These are phyloP conservation scores for Erythrolamprus reginae DNA, from an alignment of 2,113 vertebrate genomes.

Conservation along the genomic window DNA sequence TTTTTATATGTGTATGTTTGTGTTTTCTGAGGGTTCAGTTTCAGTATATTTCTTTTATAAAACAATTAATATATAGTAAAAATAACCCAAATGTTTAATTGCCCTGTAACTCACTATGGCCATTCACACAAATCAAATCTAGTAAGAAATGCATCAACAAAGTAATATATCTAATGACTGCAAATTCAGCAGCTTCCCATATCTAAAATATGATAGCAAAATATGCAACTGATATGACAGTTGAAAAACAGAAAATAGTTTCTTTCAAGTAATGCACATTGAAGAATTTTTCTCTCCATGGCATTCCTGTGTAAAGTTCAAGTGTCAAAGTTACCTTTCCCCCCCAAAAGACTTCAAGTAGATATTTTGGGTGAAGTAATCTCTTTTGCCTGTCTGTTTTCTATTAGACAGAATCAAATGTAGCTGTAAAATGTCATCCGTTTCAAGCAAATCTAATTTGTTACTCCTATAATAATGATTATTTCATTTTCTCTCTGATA, in stretches of 20 bases:
- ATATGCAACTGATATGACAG: conserved; percentile 14
- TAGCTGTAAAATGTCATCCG: conserved; percentile 57
- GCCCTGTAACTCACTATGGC: neutral
- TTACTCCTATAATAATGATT: conserved; percentile 58
- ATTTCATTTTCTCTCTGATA: conserved; percentile 62
- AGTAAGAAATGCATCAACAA: neutral
- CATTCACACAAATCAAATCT: neutral
- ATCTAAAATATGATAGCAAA: conserved; percentile 20
- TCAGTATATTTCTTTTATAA: neutral
- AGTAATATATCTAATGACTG: neutral
- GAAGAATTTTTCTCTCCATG: conserved; percentile 2
- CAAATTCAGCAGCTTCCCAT: neutral
- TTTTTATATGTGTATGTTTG: neutral
- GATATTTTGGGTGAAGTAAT: conserved; percentile 51
- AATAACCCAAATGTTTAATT: neutral
- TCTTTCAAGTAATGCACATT: neutral
- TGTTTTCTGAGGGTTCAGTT: neutral
- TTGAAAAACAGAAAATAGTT: conserved; percentile 2
- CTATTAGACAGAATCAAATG: conserved; percentile 53
- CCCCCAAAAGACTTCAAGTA: conserved; percentile 51
- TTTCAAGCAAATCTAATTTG: conserved; percentile 60
- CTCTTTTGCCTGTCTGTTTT: conserved; percentile 53
- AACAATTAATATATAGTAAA: neutral
- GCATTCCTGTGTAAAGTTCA: conserved; percentile 56
- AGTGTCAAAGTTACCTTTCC: conserved; percentile 62